These are phyloP conservation scores for Loxodonta africana DNA, from an alignment of 2,113 vertebrate species.

Conservation along the genomic window DNA sequence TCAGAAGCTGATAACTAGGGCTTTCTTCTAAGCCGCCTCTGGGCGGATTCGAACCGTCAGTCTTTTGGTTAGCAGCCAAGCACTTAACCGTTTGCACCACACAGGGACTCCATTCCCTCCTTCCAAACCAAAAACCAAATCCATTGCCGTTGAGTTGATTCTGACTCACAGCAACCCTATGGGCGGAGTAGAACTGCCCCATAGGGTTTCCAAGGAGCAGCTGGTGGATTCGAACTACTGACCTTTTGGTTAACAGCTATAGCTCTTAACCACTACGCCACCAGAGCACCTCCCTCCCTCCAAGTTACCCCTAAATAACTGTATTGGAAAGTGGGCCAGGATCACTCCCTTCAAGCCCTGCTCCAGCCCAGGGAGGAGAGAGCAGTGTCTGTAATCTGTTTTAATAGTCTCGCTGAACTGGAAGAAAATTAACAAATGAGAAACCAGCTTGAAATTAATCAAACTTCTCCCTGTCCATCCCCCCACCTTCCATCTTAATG, in stretches of 20 bases:
- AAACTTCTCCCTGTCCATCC: slow-evolving; percentile 79
- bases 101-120: neutral
- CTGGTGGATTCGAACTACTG: no score
- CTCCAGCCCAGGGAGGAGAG: neutral
- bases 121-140: no score
- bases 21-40: neutral
- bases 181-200: no score
- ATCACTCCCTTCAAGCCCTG: neutral
- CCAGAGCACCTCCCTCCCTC: neutral
- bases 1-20: neutral
- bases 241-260: no score
- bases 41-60: neutral
- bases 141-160: no score
- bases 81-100: neutral
- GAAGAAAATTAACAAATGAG: slow-evolving; percentile 84
- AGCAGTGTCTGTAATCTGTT: slow-evolving; percentile 77
- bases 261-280: no score
- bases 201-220: no score
- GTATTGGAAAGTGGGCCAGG: neutral
- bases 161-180: no score
- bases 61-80: neutral
- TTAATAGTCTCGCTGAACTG: slow-evolving; percentile 82
- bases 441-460: slow-evolving; percentile 84
- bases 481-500: slow-evolving; percentile 76
- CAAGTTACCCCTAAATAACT: neutral